Evolutionary conservation across 2,113 vertebrate species (phyloP).

Genomic region (Marcusenius ussheri): DNA sequence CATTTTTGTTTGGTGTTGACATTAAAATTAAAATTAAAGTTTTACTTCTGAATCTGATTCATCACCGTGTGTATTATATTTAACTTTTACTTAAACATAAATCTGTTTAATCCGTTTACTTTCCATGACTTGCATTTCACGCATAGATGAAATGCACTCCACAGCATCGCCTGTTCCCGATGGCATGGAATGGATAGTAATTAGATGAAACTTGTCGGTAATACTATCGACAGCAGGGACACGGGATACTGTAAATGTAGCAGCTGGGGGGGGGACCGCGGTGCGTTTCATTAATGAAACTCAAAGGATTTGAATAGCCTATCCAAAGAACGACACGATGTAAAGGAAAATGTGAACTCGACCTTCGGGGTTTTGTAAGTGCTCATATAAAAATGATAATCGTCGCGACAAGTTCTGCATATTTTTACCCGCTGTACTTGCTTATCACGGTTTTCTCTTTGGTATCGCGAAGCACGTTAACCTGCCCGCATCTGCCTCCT

Average conservation of each 20-base stretch:
- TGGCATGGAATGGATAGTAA: neutral
- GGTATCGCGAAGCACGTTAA: slow-evolving; percentile 19
- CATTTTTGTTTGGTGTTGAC: neutral
- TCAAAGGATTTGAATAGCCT: neutral
- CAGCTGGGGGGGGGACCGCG: too few species aligned
- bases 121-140: neutral
- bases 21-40: neutral
- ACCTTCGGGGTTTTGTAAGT: neutral
- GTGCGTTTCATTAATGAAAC: neutral
- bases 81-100: neutral
- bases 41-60: neutral
- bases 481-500: neutral
- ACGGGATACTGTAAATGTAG: slow-evolving; percentile 15
- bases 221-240: neutral
- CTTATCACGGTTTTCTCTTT: neutral
- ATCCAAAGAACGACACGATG: neutral
- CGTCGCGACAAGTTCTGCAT: neutral
- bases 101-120: neutral
- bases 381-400: neutral
- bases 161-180: neutral
- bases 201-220: neutral
- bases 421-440: neutral
- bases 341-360: neutral
- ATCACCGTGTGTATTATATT: neutral
- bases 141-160: neutral